Base-by-base conservation (phyloP, 2,113 vertebrate genomes). In the Rostratula benghalensis region DNA sequence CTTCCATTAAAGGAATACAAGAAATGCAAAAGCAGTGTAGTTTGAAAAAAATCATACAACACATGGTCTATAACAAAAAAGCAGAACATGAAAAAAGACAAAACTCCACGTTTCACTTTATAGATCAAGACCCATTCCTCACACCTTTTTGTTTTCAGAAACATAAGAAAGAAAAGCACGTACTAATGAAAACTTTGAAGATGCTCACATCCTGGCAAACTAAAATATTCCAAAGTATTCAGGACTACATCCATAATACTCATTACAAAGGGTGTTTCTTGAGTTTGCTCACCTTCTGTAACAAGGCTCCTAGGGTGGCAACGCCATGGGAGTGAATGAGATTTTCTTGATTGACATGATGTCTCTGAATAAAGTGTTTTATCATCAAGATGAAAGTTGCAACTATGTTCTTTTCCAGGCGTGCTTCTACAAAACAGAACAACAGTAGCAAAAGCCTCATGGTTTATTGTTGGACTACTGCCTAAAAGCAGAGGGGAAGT, bases 301-400 rank as follows among this genome's bases (percentile, higher is more conserved):
- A 98, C 95, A 99, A 98, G 19, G 98, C 98, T 95, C 99, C 99
- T 81, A 99, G 96, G 8, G 98, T 99, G 17, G 98, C 97, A 50
- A 98, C 98, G 69, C 98, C 98, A 67, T 99, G 98, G 7, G 98
- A 98, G 96, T 99, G 98, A 91, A 99, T 98, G 56, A 99, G 98
- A 91, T 97, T 99, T 95, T 99, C 99, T 97, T 99, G 99, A 97
- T 99, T 99, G 96, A 99, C 98, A 1, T 96, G 97, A 87, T 99
- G 99, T 84, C 99, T 98, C 97, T 99, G 99, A 96, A 99, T 98
- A 92, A 99, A 99, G 93, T 99, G 99, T 81, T 99, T 99, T 60
- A 99, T 95, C 97, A 99, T 98, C 97, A 99, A 97, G 87, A 99
- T 97, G 97, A 99, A 99, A 31, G 99, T 99, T 70, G 99, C 99